These are phyloP conservation scores for Erinaceus europaeus DNA, from an alignment of 2,113 vertebrate genomes.

Conservation along the genomic window DNA sequence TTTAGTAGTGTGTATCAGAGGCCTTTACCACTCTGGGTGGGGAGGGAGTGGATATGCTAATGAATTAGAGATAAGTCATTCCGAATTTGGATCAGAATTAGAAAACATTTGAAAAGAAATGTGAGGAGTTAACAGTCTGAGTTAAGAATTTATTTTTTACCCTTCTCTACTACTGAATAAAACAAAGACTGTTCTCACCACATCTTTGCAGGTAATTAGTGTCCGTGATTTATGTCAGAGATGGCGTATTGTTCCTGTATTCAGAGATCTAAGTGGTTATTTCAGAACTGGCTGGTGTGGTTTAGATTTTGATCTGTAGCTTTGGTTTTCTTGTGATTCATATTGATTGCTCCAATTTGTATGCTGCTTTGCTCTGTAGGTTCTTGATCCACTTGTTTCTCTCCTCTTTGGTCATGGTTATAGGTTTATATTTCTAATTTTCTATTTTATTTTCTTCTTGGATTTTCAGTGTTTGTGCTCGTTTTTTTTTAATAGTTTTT, in stretches of 20 bases:
- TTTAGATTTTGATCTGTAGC: constrained; percentile 78
- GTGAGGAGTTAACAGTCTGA: neutral
- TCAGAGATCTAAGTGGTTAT: constrained; percentile 66
- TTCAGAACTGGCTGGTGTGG: constrained; percentile 66
- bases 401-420: constrained; percentile 55
- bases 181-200: constrained; percentile 54
- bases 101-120: constrained; percentile 13
- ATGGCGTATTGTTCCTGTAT: constrained; percentile 64
- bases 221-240: constrained; percentile 72
- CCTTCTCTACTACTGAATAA: constrained; percentile 29
- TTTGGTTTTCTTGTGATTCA: constrained; percentile 81
- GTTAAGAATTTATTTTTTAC: constrained; percentile 48
- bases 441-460: constrained; percentile 71
- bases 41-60: neutral
- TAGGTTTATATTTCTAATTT: constrained; percentile 75
- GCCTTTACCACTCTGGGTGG: neutral
- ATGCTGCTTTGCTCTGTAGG: constrained; percentile 78
- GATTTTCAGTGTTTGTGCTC: constrained; percentile 61
- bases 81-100: constrained; percentile 19
- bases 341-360: constrained; percentile 80
- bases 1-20: neutral
- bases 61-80: constrained; percentile 21
- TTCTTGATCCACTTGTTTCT: constrained; percentile 77
- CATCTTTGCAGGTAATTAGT: constrained; percentile 74
- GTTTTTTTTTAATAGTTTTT: constrained; percentile 43